These are phyloP conservation scores for Bombus picipes DNA, from an alignment of 1,140 invertebrate species.

Conservation along the genomic window DNA sequence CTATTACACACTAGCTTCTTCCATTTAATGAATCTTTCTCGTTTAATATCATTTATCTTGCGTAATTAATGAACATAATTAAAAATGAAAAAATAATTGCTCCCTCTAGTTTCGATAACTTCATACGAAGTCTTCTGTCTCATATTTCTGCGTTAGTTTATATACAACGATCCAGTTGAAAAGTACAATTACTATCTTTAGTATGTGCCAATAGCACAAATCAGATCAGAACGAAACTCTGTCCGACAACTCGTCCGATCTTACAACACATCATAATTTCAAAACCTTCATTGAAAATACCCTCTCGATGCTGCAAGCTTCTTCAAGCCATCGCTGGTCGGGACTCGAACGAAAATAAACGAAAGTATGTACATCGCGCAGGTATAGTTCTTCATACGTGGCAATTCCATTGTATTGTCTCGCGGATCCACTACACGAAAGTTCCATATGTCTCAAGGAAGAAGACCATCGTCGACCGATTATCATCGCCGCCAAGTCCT, in stretches of 20 bases:
- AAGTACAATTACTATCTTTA: too few relatives aligned
- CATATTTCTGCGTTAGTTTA: too few relatives aligned
- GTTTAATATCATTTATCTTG: too few relatives aligned
- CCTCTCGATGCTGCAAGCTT: neutral
- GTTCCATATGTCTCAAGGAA: neutral
- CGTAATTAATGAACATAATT: too few relatives aligned
- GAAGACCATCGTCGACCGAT: neutral
- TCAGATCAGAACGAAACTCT: neutral
- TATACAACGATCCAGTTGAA: too few relatives aligned
- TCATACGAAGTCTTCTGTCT: too few relatives aligned
- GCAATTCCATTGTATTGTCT: conserved; percentile 8
- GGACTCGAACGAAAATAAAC: conserved; percentile 56
- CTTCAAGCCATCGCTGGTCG: conserved; percentile 33
- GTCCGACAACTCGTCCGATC: neutral
- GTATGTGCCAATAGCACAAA: too few relatives aligned
- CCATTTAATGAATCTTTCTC: too few relatives aligned
- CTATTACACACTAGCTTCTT: neutral
- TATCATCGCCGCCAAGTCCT: neutral
- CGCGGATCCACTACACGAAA: neutral
- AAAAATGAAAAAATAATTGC: too few relatives aligned
- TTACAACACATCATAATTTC: neutral
- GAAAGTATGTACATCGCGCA: conserved; percentile 53
- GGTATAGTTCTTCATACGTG: conserved; percentile 28
- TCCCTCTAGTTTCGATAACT: too few relatives aligned
- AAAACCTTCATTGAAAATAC: neutral